Evolutionary conservation across 2,888 invertebrate species (phyloP).

Genomic region (Synergus laeviventris): DNA sequence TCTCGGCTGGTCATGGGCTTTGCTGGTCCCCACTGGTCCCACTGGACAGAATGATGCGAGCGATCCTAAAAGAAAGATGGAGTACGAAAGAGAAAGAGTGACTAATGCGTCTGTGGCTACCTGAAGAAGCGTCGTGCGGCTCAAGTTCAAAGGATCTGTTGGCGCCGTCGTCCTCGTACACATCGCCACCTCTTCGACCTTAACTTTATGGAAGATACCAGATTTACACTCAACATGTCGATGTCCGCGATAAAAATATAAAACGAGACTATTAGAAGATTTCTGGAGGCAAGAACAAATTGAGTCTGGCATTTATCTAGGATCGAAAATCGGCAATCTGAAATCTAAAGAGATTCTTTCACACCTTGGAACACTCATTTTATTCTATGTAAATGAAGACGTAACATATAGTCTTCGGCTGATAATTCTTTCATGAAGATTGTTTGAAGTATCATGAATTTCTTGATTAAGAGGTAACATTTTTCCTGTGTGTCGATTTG

Average conservation of each 20-base stretch:
- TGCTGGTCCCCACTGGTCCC: slow-evolving; percentile 52
- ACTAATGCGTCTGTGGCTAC: slow-evolving; percentile 76
- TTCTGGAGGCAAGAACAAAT: slow-evolving; percentile 14
- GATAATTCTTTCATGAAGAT: neutral
- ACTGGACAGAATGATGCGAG: slow-evolving; percentile 53
- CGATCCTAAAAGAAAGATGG: slow-evolving; percentile 52
- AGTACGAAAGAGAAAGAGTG: slow-evolving; percentile 69
- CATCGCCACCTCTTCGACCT: slow-evolving; percentile 61
- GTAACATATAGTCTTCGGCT: neutral
- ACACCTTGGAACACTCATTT: neutral
- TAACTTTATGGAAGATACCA: slow-evolving; percentile 21
- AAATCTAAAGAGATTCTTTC: slow-evolving; percentile 10
- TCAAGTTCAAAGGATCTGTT: slow-evolving; percentile 73
- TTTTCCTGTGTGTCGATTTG: neutral
- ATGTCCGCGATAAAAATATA: slow-evolving; percentile 33
- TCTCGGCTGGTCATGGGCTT: slow-evolving; percentile 50
- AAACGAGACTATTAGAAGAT: slow-evolving; percentile 23
- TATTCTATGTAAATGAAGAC: neutral
- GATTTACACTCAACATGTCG: slow-evolving; percentile 44
- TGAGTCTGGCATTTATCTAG: neutral
- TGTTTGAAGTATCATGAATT: neutral
- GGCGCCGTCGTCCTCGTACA: slow-evolving; percentile 71
- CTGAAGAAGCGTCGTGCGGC: slow-evolving; percentile 73
- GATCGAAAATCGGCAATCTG: neutral
- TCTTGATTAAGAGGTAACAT: neutral